A percentile compares a stretch with the other conserved stretches of the same genome.
These are phyloP conservation scores for Sinelater perroti DNA, from an alignment of 2,888 invertebrate genomes.

Conservation along the genomic window DNA sequence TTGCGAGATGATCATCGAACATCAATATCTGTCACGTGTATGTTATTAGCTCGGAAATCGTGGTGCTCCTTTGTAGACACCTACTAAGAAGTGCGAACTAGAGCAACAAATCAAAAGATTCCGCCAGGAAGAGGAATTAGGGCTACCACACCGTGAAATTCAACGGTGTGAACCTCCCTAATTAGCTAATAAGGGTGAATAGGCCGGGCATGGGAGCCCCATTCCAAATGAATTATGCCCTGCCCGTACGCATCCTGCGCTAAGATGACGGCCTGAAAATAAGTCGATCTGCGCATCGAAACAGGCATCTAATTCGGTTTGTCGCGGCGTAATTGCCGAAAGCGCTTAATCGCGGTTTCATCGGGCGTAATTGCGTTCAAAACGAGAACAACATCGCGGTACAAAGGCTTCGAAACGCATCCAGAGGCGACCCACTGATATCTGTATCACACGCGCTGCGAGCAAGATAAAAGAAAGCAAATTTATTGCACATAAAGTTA, in stretches of 20 bases:
- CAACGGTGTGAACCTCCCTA: slow-evolving; percentile 51
- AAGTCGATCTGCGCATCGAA: too few relatives aligned
- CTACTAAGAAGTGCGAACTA: slow-evolving; percentile 28
- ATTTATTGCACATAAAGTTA: slow-evolving; percentile 38
- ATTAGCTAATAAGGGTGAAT: slow-evolving; percentile 49
- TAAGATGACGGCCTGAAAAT: too few relatives aligned
- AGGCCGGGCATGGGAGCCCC: not conserved
- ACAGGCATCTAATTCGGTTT: too few relatives aligned
- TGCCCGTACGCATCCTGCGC: too few relatives aligned
- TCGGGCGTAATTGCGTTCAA: too few relatives aligned
- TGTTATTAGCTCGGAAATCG: slow-evolving; percentile 19
- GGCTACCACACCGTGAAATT: slow-evolving; percentile 49
- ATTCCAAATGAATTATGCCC: slow-evolving; percentile 1
- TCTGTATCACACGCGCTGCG: slow-evolving; percentile 8
- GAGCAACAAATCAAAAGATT: slow-evolving; percentile 37
- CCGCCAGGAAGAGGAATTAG: slow-evolving; percentile 41
- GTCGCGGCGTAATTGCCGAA: too few relatives aligned
- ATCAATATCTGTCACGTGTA: slow-evolving; percentile 15
- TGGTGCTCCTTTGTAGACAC: slow-evolving; percentile 10
- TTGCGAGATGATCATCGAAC: too few relatives aligned
- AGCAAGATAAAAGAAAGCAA: slow-evolving; percentile 33
- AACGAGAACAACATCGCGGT: too few relatives aligned
- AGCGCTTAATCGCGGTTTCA: too few relatives aligned
- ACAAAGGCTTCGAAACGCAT: too few relatives aligned
- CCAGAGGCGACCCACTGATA: too few relatives aligned